Conservation (phyloP, 1,140 invertebrate genomes). For the Magallana ariakensis region DNA sequence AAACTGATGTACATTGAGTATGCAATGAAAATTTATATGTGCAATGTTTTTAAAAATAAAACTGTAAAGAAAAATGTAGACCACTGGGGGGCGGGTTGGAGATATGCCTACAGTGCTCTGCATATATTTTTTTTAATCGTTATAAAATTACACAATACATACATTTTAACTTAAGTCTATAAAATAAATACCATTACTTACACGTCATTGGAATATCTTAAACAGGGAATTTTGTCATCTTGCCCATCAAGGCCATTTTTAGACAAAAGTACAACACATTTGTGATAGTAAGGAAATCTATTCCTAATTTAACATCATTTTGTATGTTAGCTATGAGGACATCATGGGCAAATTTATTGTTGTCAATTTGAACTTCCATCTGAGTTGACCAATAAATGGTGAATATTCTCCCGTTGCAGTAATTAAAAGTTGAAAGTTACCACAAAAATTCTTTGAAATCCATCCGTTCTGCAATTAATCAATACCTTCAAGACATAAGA, state of each 20-base stretch:
- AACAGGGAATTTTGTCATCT: conserved; percentile 36
- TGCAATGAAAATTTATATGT: no score
- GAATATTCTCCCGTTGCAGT: conserved; percentile 43
- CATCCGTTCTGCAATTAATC: conserved; percentile 20
- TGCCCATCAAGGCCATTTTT: conserved; percentile 3
- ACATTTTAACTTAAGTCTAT: no score
- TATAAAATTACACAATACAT: no score
- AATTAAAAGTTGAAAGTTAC: conserved; percentile 30
- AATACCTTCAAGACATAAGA: neutral
- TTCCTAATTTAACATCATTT: conserved; percentile 13
- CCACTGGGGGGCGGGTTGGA: no score
- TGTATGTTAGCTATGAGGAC: conserved; percentile 40
- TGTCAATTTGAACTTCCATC: neutral
- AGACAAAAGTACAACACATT: conserved; percentile 20
- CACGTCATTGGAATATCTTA: neutral
- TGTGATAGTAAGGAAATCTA: conserved; percentile 7
- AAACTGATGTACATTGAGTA: no score
- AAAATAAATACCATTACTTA: no score
- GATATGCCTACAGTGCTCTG: no score
- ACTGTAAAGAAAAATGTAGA: no score
- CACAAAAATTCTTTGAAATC: conserved; percentile 32
- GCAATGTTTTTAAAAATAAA: no score
- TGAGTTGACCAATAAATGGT: conserved; percentile 33
- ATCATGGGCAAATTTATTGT: neutral
- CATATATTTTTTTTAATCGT: no score